Evolutionary conservation across 92 coral and sea anemone species (phyloP).

Genomic region (Chrysogorgia sp.): DNA sequence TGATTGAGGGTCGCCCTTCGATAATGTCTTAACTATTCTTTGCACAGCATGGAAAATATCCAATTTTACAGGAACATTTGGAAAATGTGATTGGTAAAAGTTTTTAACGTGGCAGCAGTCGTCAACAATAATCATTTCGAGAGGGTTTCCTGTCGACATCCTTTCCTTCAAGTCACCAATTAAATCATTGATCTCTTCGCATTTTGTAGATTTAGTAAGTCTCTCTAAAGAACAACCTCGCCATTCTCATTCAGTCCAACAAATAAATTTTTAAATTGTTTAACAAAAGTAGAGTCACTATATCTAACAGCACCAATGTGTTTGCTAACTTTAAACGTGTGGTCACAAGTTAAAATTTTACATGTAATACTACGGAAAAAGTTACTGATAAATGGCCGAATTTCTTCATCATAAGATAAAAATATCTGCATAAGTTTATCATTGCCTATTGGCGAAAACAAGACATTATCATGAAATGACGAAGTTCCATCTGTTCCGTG

Average conservation of each 20-base stretch:
- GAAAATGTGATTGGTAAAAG: slow-evolving; percentile 49
- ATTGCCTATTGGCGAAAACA: slow-evolving; percentile 55
- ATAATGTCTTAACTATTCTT: slow-evolving; percentile 56
- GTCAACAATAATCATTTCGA: slow-evolving; percentile 51
- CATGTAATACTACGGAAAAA: slow-evolving; percentile 10
- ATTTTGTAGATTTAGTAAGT: slow-evolving; percentile 41
- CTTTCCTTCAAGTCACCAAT: slow-evolving; percentile 51
- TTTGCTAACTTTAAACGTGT: slow-evolving; percentile 60
- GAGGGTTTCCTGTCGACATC: slow-evolving; percentile 26
- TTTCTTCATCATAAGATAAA: slow-evolving; percentile 56
- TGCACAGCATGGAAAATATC: slow-evolving; percentile 61
- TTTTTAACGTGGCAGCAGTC: slow-evolving; percentile 58
- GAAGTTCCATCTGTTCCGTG: slow-evolving; percentile 14
- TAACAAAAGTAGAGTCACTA: not conserved
- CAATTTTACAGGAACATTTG: slow-evolving; percentile 60
- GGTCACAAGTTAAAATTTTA: too few species aligned
- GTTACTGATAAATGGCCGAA: slow-evolving; percentile 9
- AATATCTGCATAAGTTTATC: slow-evolving; percentile 73
- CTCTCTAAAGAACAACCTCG: slow-evolving; percentile 60
- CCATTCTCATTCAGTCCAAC: slow-evolving; percentile 51
- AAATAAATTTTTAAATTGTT: not conserved
- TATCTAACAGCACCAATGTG: not conserved
- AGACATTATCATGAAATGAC: slow-evolving; percentile 49
- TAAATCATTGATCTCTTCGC: slow-evolving; percentile 41
- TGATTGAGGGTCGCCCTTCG: slow-evolving; percentile 28